Evolutionary conservation across 2,113 vertebrate species (phyloP).

Genomic region (Tetraodon nigroviridis): DNA sequence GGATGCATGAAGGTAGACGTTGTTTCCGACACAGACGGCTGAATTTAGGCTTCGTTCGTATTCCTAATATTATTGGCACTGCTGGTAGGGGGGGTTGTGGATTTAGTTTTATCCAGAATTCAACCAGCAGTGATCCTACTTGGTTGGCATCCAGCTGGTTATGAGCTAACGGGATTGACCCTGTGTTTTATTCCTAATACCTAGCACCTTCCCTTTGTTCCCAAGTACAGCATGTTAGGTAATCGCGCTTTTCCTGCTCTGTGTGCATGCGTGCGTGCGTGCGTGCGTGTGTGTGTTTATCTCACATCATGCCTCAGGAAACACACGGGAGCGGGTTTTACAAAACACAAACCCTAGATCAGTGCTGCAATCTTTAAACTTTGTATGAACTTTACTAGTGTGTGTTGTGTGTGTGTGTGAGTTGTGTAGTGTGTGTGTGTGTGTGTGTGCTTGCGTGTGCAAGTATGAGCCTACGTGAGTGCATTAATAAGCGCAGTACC

Average conservation of each 20-base stretch:
- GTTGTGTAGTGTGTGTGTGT: slow-evolving; percentile 8
- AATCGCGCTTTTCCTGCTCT: slow-evolving; percentile 24
- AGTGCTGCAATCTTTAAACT: slow-evolving; percentile 40
- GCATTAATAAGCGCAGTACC: slow-evolving; percentile 15
- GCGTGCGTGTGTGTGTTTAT: too few species aligned
- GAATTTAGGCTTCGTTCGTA: background rate
- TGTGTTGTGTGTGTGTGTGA: slow-evolving; percentile 2
- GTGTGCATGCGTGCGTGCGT: background rate
- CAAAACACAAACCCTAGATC: slow-evolving; percentile 30
- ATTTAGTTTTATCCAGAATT: background rate
- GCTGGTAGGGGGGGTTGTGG: background rate
- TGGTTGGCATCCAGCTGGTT: background rate
- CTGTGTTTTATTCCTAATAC: background rate
- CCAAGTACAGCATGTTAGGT: slow-evolving; percentile 26
- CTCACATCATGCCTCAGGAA: too few species aligned
- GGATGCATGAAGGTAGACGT: background rate
- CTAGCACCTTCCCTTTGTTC: background rate
- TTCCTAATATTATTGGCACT: background rate
- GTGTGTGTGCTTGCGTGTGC: too few species aligned
- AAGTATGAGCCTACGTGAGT: slow-evolving; percentile 1
- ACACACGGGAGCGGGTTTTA: slow-evolving; percentile 37
- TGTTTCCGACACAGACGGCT: background rate
- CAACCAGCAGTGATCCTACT: background rate
- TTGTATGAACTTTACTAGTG: slow-evolving; percentile 36
- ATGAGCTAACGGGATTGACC: background rate